Base-by-base conservation (phyloP, 1,140 invertebrate species). In the Pseudomyrmex cubaensis region DNA sequence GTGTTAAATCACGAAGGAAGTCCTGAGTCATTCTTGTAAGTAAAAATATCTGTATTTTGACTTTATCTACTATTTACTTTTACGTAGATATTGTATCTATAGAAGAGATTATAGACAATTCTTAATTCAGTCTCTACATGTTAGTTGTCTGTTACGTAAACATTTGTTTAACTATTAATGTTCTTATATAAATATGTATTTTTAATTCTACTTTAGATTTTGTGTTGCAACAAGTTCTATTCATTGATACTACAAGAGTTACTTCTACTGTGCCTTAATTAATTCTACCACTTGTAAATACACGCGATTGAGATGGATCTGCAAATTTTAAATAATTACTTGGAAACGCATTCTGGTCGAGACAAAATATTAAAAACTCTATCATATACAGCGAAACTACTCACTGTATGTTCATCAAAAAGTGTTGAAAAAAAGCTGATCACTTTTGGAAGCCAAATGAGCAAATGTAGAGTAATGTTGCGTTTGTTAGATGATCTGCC, bases 401-500 rank as follows among this genome's bases (percentile, higher is more conserved):
- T 95, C 46, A 95, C 96, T 12, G 95, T 95, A 48, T 90, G 96
- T 80, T 92, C 94, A 3, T 95, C 96, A 74, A 90, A 95, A 13
- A 92, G 94, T 25, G 91, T 94, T 50, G 93, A 95, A 2, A 93
- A 94, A 44, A 96, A 96, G 82, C 95, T 97, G 20, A 93, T 94
- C 64, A 95, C 91, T 48, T 94, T 97, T 86, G 95, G 96, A 83
- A 95, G 95, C 9, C 95, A 96, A 89, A 95, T 98, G 87, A 96
- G 96, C 59, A 95, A 93, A 9, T 96, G 96, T 75, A 93, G 97
- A 86, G 95, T 96, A 2, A 95, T 96, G 57, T 92, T 97, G 54
- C 94, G 97, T 83, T 94, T 98, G 54, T 95, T 98, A 67, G 97
- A 97, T 94, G 97, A 97, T 87, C 94, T 97, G 86, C 96, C 97